A percentile compares a stretch with the other conserved stretches of the same genome.
These are phyloP conservation scores for Chloroceryle aenea DNA, from an alignment of 2,113 vertebrate genomes.

Conservation along the genomic window DNA sequence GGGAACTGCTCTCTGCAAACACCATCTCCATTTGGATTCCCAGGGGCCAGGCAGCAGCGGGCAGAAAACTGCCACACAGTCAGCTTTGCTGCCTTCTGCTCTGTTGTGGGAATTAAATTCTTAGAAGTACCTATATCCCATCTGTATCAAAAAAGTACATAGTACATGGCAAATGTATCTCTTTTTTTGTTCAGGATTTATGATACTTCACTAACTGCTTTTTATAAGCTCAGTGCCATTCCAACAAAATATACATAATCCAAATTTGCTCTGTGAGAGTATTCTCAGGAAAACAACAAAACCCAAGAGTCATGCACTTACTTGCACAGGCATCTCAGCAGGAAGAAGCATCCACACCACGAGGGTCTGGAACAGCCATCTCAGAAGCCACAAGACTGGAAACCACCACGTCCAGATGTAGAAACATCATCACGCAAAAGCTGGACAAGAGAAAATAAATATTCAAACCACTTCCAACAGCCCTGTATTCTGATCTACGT, in stretches of 20 bases:
- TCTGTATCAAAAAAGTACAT: neutral
- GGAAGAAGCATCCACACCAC: neutral
- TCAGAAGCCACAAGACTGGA: neutral
- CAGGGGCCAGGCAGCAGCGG: neutral
- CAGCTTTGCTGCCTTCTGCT: neutral
- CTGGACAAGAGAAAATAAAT: neutral
- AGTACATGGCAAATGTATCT: neutral
- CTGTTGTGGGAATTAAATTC: neutral
- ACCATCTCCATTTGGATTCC: neutral
- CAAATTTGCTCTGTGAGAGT: neutral
- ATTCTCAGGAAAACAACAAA: neutral
- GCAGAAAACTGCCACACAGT: neutral
- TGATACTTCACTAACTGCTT: neutral
- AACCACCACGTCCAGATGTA: rapidly evolving
- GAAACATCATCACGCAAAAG: neutral
- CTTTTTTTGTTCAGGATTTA: neutral
- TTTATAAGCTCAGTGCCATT: neutral
- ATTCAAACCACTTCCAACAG: neutral
- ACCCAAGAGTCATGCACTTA: neutral
- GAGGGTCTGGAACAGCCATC: neutral
- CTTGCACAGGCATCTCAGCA: neutral
- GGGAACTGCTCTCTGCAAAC: neutral
- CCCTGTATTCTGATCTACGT: neutral
- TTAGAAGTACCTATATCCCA: neutral
- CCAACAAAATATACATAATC: neutral